These are phyloP conservation scores for Apis florea DNA, from an alignment of 1,140 invertebrate genomes.

Conservation along the genomic window DNA sequence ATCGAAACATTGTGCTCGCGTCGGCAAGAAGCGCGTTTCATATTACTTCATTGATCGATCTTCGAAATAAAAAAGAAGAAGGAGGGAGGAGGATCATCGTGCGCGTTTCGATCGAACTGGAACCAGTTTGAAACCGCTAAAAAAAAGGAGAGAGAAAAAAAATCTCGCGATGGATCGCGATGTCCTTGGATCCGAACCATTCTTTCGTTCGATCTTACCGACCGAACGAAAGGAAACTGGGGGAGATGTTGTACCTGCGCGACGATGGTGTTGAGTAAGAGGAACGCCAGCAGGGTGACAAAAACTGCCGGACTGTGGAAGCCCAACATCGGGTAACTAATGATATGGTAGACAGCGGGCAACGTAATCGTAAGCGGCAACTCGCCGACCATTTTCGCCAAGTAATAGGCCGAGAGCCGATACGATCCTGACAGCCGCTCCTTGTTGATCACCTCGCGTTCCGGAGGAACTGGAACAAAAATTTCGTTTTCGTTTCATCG, in stretches of 20 bases:
- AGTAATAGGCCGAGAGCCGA: slow-evolving; percentile 90
- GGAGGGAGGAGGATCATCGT: too few relatives aligned
- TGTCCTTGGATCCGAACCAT: too few relatives aligned
- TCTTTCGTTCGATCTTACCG: too few relatives aligned
- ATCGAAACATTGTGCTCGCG: too few relatives aligned
- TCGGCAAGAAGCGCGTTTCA: too few relatives aligned
- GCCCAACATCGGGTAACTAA: slow-evolving; percentile 90
- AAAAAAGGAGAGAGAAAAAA: too few relatives aligned
- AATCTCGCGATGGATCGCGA: too few relatives aligned
- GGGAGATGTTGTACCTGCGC: slow-evolving; percentile 83
- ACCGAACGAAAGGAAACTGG: too few relatives aligned
- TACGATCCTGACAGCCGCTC: slow-evolving; percentile 91
- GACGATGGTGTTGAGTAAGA: slow-evolving; percentile 89
- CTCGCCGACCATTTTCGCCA: slow-evolving; percentile 93
- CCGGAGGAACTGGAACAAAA: slow-evolving; percentile 85
- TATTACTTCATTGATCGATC: too few relatives aligned
- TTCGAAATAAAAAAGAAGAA: too few relatives aligned
- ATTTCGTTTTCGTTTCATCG: background rate
- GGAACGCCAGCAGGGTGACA: slow-evolving; percentile 86
- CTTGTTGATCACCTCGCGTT: slow-evolving; percentile 91
- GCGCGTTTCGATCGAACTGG: too few relatives aligned
- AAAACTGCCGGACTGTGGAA: slow-evolving; percentile 84
- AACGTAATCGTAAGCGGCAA: slow-evolving; percentile 88
- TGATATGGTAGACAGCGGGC: slow-evolving; percentile 89
- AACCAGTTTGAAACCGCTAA: background rate